These are phyloP conservation scores for Acanthisitta chloris DNA, from an alignment of 2,113 vertebrate genomes.

Conservation along the genomic window DNA sequence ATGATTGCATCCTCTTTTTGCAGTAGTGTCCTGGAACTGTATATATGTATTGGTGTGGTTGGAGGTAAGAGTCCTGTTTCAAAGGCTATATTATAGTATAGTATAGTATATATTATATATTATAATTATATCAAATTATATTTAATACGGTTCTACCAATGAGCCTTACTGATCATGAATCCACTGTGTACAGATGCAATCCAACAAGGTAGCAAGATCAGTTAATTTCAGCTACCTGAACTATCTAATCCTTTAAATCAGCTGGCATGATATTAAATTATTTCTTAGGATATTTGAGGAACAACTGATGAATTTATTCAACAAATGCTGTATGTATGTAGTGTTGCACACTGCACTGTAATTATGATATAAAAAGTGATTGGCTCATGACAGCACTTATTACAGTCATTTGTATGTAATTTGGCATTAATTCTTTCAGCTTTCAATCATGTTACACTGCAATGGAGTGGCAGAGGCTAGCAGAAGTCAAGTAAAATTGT, in stretches of 20 bases:
- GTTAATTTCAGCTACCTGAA: background rate
- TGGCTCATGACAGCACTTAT: background rate
- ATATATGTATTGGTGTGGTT: conserved; percentile 89
- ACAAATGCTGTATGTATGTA: background rate
- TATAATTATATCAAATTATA: background rate
- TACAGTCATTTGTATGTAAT: background rate
- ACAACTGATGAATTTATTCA: conserved; percentile 12
- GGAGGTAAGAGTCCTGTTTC: conserved; percentile 80
- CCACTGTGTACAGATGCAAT: background rate
- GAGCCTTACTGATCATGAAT: background rate
- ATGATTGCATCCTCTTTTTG: conserved; percentile 92
- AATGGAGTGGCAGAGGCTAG: background rate
- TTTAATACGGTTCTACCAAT: background rate
- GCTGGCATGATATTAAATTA: background rate
- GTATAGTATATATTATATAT: background rate
- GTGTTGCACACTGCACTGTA: background rate
- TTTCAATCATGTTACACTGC: background rate
- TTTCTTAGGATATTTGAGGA: background rate
- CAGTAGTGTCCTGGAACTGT: conserved; percentile 83
- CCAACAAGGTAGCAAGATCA: background rate
- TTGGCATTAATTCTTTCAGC: background rate
- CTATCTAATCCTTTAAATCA: background rate
- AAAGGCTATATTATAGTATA: background rate
- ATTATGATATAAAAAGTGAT: conserved; percentile 32
- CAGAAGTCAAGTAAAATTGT: background rate